Percentiles rank a stretch among this genome's conserved stretches.
These are phyloP conservation scores for Caenorhabditis doughertyi DNA, from an alignment of 2,888 invertebrate species.

Conservation along the genomic window DNA sequence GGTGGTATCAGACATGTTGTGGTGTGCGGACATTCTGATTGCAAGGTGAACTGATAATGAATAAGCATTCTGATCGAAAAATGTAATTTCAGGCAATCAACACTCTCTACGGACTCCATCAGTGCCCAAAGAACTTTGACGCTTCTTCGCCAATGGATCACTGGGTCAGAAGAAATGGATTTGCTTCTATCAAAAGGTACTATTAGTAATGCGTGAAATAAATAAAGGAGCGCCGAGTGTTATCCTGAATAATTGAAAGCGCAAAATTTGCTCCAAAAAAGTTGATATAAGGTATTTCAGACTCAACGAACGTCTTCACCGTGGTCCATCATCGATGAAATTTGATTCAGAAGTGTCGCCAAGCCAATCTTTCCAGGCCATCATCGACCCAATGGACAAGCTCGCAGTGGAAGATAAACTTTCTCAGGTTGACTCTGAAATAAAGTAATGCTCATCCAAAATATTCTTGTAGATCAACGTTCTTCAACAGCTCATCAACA, in stretches of 20 bases:
- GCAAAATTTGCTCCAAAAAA: too few relatives aligned
- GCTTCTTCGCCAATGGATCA: conserved; percentile 89
- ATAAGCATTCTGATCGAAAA: not conserved
- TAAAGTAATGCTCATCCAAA: not conserved
- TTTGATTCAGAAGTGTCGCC: conserved; percentile 70
- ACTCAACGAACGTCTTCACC: conserved; percentile 74
- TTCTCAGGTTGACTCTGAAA: conserved; percentile 88
- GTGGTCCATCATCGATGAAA: conserved; percentile 68
- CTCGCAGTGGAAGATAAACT: conserved; percentile 93
- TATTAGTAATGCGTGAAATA: too few relatives aligned
- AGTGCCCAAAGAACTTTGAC: conserved; percentile 84
- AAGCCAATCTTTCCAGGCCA: conserved; percentile 88
- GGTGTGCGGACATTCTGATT: conserved; percentile 97
- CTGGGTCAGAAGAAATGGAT: conserved; percentile 93
- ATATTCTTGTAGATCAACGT: conserved; percentile 72
- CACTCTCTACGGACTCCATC: conserved; percentile 89
- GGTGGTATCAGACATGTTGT: conserved; percentile 90
- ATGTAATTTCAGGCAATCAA: conserved; percentile 90
- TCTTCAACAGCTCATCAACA: conserved; percentile 77
- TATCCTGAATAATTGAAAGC: too few relatives aligned
- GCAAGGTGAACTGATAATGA: conserved; percentile 86
- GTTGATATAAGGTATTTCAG: too few relatives aligned
- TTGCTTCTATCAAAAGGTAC: conserved; percentile 88
- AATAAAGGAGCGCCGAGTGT: too few relatives aligned
- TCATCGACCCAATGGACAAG: conserved; percentile 92